Conservation (phyloP, 2,888 invertebrate species). For the Rhagium mordax region DNA sequence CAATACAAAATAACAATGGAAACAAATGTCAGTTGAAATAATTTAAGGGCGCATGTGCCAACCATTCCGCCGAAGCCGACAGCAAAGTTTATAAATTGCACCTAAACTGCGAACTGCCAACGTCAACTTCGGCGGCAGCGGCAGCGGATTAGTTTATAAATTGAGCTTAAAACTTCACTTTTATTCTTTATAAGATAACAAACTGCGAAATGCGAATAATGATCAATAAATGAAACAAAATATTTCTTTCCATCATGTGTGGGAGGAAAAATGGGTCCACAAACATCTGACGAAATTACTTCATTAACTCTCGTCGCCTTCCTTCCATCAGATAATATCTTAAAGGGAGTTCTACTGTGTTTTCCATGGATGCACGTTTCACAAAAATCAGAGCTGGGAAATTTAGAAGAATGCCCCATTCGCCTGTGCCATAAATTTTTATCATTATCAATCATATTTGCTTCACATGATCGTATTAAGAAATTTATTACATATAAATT, state of each 20-base stretch:
- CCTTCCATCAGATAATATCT: neutral
- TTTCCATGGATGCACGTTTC: neutral
- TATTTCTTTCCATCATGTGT: neutral
- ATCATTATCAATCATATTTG: neutral
- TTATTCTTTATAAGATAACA: conserved; percentile 27
- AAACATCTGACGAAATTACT: neutral
- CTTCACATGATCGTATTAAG: neutral
- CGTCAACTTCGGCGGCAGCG: too few relatives aligned
- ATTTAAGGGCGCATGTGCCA: too few relatives aligned
- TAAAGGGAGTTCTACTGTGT: neutral
- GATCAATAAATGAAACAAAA: neutral
- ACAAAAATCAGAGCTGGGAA: neutral
- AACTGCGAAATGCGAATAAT: conserved; percentile 34
- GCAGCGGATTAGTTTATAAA: too few relatives aligned
- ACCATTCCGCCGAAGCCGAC: too few relatives aligned
- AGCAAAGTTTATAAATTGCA: too few relatives aligned
- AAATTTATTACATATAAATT: neutral
- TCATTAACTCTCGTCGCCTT: neutral
- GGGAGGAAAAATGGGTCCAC: neutral
- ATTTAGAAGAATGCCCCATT: neutral
- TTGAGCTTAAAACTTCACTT: conserved; percentile 25
- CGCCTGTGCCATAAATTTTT: neutral
- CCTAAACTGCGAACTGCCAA: too few relatives aligned
- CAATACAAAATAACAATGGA: too few relatives aligned
- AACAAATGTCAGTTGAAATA: too few relatives aligned